A percentile compares a stretch with the other conserved stretches of the same genome.
Evolutionary conservation across 2,888 invertebrate genomes (phyloP).

Genomic region (Syrista parreyssii): DNA sequence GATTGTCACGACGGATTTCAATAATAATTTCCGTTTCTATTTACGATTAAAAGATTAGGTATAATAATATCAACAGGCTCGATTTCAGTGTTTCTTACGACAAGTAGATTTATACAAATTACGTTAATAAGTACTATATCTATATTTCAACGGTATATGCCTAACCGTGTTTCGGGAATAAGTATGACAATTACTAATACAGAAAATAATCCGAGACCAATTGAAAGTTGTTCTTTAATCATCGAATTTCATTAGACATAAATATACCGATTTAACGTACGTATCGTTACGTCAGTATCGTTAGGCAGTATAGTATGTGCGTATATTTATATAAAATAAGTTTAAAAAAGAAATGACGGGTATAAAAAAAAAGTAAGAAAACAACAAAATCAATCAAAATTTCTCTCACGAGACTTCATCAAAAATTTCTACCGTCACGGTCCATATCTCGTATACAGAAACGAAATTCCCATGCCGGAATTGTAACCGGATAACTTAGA

Average conservation of each 20-base stretch:
- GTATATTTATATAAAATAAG: not conserved
- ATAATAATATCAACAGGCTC: not conserved
- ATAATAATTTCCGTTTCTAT: not conserved
- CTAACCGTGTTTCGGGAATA: not conserved
- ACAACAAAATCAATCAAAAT: not conserved
- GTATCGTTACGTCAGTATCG: not conserved
- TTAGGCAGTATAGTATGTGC: too few species aligned
- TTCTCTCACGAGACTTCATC: not conserved
- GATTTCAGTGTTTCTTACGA: not conserved
- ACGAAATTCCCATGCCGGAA: not conserved
- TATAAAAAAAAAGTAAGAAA: not conserved
- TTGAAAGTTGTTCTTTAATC: not conserved
- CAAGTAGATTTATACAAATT: not conserved
- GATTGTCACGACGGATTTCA: not conserved
- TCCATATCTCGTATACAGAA: not conserved
- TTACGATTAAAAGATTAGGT: not conserved
- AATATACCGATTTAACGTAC: not conserved
- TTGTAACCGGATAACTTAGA: not conserved
- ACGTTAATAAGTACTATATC: not conserved
- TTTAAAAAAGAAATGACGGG: not conserved
- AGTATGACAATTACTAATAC: not conserved
- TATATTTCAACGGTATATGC: not conserved
- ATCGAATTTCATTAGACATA: not conserved
- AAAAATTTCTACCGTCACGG: not conserved
- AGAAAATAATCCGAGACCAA: not conserved